Base-by-base conservation (phyloP, 2,113 vertebrate species). In the Poeciliopsis retropinna region DNA sequence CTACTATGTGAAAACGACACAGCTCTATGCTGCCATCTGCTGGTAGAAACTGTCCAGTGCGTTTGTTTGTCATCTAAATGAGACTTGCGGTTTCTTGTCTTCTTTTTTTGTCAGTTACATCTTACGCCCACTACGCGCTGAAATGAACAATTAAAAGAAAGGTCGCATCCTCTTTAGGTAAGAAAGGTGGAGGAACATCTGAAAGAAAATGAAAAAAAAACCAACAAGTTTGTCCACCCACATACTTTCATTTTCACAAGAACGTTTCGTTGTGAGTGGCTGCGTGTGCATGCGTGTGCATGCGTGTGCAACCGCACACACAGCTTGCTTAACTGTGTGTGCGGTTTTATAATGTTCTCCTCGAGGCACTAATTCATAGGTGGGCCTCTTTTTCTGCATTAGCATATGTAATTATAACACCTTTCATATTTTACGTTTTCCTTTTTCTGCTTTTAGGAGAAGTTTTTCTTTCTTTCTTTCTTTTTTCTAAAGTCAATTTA, bases 191-290 rank as follows among this genome's bases (percentile, higher is more conserved):
- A 60, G 27, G 25, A 14, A 13, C 51, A 19, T 64, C 1, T 28
- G 63, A 25, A 32, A 57, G 5, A 28, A 57, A 73, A 1, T 28
- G n/a, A 72, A 72, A 62, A 37, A 31, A 31, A 30, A 31, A 30
- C 29, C 3, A 37, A 65, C 25, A 14, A 65, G 32, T 1, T 39
- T 37, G 34, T 39, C 39, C 78, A 57, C 84, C 82, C 66, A 81
- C 78, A 68, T 15, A 37, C 82, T 87, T 90, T 90, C 86, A 73
- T 79, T 88, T 90, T 83, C 70, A 60, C 60, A 34, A 13, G 61
- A 63, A 82, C 19, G 47, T 81, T 84, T 86, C 68, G 34, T 6
- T 84, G 60, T 84, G 76, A 81, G 51, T 71, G 11, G 2, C 10
- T 39, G n/a, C 13, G 63, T 37, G 34, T 27, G 65, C 32, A 19